Base-by-base conservation (phyloP, 64 coral and sea anemone genomes). In the Trachythela sp. region DNA sequence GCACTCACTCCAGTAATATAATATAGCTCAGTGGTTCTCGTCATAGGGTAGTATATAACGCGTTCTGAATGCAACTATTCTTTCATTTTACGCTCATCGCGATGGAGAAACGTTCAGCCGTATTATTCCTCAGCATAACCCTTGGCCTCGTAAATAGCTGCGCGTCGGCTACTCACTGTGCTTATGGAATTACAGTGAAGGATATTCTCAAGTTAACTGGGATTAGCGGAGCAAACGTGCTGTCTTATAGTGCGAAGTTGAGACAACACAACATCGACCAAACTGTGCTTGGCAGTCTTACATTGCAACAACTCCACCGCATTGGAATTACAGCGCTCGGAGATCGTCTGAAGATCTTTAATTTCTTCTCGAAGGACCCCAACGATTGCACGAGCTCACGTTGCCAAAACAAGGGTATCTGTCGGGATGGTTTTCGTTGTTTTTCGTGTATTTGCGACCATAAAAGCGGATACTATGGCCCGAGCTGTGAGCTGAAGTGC, bases 341-440 rank as follows among this genome's bases (percentile, higher is more conserved):
- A 0, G 88, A 93, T 40, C 88, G 92, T 76, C 58, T 93, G 11
- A 93, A 90, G 92, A 93, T 93, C 39, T 34, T 54, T 2, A 33
- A 86, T 32, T 93, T 76, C 34, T 89, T 86, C 35, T 45, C 87
- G 32, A 89, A n/a, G 35, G 92, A 93, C 51, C 17, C 17, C 8
- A 58, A 93, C 48, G 83, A 93, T 88, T 93, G 92, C 42, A 30
- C 92, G 14, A 24, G 40, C 24, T 26, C 83, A 18, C 84, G 85
- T 39, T 93, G 92, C 15, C 50, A 85, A 14, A 88, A 93, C 64
- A 29, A 88, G 8, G 92, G 92, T 52, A 67, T 85, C 32, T 93
- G 92, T 39, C 75, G 3, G 77, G 92, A 93, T 59, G 87, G 88
- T 20, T 93, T 90, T 39, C 85, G 83, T 67, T 93, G 92, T 35